Evolutionary conservation across 2,888 invertebrate species (phyloP).

Genomic region (Prosopocoilus inquinatus): DNA sequence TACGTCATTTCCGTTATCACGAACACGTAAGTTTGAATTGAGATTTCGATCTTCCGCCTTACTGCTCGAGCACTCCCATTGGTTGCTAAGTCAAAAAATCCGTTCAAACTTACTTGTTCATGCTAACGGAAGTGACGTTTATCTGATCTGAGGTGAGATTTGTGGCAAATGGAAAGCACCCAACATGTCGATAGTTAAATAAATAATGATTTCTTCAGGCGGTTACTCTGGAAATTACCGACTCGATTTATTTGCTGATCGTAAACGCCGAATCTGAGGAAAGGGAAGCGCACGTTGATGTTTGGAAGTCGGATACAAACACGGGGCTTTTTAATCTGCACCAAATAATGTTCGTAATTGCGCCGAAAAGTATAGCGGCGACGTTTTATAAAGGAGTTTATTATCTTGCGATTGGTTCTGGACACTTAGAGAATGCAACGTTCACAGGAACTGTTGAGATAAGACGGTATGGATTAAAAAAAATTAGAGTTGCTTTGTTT

Average conservation of each 20-base stretch:
- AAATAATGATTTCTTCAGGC: conserved; percentile 30
- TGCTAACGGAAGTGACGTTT: too few species aligned
- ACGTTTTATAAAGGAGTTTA: conserved; percentile 31
- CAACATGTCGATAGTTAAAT: conserved; percentile 1
- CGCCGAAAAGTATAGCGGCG: conserved; percentile 37
- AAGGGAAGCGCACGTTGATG: conserved; percentile 30
- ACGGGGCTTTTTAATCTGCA: conserved; percentile 32
- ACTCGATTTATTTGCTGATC: conserved; percentile 30
- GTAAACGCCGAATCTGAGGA: conserved; percentile 21
- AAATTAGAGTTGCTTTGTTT: too few species aligned
- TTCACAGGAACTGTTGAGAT: conserved; percentile 42
- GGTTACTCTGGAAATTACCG: conserved; percentile 25
- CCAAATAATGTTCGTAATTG: conserved; percentile 37
- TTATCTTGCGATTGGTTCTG: conserved; percentile 43
- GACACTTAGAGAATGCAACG: conserved; percentile 37
- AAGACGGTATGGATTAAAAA: conserved; percentile 32
- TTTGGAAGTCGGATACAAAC: conserved; percentile 37
- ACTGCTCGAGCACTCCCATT: too few species aligned
- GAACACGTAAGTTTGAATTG: too few species aligned
- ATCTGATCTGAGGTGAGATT: too few species aligned
- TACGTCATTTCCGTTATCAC: too few species aligned
- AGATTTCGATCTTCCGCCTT: too few species aligned
- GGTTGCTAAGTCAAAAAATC: too few species aligned
- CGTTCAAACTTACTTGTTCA: too few species aligned
- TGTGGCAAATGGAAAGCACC: too few species aligned